These are phyloP conservation scores for Collichthys lucidus DNA, from an alignment of 2,113 vertebrate genomes.

Conservation along the genomic window DNA sequence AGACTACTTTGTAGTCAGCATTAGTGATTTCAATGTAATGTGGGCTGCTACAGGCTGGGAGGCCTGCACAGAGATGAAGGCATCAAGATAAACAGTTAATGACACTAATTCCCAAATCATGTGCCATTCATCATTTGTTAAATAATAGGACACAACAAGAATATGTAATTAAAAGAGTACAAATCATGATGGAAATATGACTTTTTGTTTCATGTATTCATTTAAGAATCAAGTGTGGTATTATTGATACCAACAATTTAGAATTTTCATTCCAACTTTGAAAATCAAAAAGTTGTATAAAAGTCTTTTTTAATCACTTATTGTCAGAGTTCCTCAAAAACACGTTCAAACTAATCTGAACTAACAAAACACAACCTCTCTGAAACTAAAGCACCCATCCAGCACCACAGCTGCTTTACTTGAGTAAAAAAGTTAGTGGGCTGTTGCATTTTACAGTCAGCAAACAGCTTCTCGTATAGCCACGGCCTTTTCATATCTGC, in stretches of 20 bases:
- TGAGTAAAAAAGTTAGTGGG: not conserved
- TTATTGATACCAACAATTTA: not conserved
- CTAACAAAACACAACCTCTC: too few species aligned
- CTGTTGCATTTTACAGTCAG: not conserved
- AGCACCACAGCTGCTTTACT: too few species aligned
- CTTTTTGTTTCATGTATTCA: not conserved
- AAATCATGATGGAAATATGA: not conserved
- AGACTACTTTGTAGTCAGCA: too few species aligned
- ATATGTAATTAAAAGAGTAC: not conserved
- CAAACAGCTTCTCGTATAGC: not conserved
- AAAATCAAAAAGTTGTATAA: too few species aligned
- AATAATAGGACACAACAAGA: not conserved
- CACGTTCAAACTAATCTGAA: too few species aligned
- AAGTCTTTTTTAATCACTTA: too few species aligned
- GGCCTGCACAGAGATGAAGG: not conserved
- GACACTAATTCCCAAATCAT: not conserved
- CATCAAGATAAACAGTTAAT: not conserved
- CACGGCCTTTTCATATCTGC: not conserved
- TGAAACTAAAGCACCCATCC: too few species aligned
- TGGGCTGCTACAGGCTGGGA: too few species aligned
- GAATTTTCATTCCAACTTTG: too few species aligned
- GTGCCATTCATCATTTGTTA: constrained; percentile 2
- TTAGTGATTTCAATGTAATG: too few species aligned
- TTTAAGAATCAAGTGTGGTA: not conserved
- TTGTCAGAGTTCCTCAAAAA: too few species aligned